phyloP scores from a whole-genome alignment of 2,113 vertebrate species.

The Asarcornis scutulata region DNA sequence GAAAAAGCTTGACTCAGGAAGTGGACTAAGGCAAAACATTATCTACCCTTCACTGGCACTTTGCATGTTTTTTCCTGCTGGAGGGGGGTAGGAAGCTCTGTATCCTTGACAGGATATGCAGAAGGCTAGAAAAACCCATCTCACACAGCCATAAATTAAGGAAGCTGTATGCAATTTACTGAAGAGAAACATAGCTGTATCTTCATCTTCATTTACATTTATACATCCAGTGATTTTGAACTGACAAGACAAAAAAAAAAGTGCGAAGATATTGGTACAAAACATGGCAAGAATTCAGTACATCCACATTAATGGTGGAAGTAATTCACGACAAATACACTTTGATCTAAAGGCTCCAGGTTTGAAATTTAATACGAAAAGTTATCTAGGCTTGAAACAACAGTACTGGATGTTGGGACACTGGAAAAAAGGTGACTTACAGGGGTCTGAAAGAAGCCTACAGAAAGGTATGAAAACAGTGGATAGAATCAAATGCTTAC shows the following conservation, averaged over 20 bases:
- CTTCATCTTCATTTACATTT: neutral
- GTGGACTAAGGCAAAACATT: neutral
- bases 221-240: neutral
- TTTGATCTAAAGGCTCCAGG: neutral
- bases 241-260: neutral
- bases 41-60: neutral
- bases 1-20: conserved; percentile 2
- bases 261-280: neutral
- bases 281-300: neutral
- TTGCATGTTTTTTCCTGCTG: neutral
- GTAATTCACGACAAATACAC: neutral
- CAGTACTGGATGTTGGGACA: fast-evolving
- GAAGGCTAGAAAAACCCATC: neutral
- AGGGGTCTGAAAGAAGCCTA: neutral
- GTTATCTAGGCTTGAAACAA: neutral
- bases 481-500: neutral
- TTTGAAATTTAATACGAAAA: neutral
- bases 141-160: neutral
- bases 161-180: neutral
- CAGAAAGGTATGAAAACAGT: neutral
- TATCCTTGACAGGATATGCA: neutral
- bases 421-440: neutral
- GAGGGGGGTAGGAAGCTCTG: neutral
- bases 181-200: neutral
- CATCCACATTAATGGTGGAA: neutral